A percentile compares a stretch with the other conserved stretches of the same genome.
These are phyloP conservation scores for Aplysina aerophoba DNA, from an alignment of 37 sponge, comb jelly and placozoan genomes.

Conservation along the genomic window DNA sequence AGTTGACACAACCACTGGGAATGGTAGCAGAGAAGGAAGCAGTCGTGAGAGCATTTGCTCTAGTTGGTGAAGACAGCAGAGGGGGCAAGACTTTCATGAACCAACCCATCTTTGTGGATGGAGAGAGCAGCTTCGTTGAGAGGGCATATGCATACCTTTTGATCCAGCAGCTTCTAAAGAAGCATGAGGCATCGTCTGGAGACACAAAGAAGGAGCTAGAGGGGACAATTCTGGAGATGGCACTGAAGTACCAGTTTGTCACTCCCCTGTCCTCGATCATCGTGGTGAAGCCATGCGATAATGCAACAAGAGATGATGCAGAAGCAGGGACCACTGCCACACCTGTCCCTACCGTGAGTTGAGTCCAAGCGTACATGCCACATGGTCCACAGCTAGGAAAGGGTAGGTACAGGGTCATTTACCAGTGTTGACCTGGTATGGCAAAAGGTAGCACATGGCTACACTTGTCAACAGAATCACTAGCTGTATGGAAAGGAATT, in stretches of 20 bases:
- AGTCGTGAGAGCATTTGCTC: background rate
- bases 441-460: no score
- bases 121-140: conserved; percentile 22
- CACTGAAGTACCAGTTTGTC: conserved; percentile 27
- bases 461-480: no score
- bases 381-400: no score
- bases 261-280: conserved; percentile 22
- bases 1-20: background rate
- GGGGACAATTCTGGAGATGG: background rate
- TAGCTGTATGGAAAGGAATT: no score
- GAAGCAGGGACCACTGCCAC: no score
- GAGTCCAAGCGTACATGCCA: no score
- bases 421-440: no score
- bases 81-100: background rate
- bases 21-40: no score
- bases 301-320: no score
- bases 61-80: background rate
- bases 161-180: background rate
- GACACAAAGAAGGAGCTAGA: conserved; percentile 18
- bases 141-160: conserved; percentile 13
- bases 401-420: no score
- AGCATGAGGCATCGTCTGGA: no score
- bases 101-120: background rate
- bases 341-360: no score
- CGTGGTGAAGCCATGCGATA: conserved; percentile 15